A percentile compares a stretch with the other conserved stretches of the same genome.
These are phyloP conservation scores for Drosophila pachea DNA, from an alignment of 1,140 invertebrate species.

Conservation along the genomic window DNA sequence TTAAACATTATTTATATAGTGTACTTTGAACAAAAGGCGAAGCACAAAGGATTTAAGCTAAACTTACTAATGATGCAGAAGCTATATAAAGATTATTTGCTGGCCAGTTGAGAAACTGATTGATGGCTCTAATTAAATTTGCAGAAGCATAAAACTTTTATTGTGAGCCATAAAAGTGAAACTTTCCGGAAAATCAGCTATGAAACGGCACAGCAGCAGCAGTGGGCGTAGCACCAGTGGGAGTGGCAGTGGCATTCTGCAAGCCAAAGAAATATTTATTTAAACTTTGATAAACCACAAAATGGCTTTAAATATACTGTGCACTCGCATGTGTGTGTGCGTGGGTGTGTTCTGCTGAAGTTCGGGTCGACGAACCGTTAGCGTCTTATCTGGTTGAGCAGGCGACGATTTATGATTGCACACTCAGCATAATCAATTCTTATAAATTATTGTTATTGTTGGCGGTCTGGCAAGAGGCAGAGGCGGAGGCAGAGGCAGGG, in stretches of 20 bases:
- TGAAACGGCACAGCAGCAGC: conserved; percentile 15
- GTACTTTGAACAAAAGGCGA: neutral
- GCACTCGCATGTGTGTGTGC: neutral
- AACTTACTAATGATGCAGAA: conserved; percentile 44
- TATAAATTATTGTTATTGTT: conserved; percentile 75
- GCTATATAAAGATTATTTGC: conserved; percentile 55
- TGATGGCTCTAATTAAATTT: conserved; percentile 73
- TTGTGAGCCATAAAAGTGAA: conserved; percentile 59
- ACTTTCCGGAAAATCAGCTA: conserved; percentile 21
- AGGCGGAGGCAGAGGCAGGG: neutral
- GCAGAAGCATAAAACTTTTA: conserved; percentile 62
- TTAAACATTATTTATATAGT: neutral
- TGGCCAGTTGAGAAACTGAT: conserved; percentile 50
- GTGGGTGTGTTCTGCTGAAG: neutral
- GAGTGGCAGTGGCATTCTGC: too few relatives aligned
- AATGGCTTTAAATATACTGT: conserved; percentile 53
- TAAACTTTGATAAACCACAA: conserved; percentile 59
- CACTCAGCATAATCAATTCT: conserved; percentile 76
- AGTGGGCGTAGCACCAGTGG: conserved; percentile 3
- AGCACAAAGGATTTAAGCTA: conserved; percentile 5
- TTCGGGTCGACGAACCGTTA: conserved; percentile 26
- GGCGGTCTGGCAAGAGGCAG: conserved; percentile 47
- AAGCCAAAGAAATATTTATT: conserved; percentile 49
- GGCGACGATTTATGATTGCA: conserved; percentile 69
- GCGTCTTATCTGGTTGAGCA: conserved; percentile 48